Evolutionary conservation across 1,140 invertebrate genomes (phyloP).

Genomic region (Drosophila jambulina): DNA sequence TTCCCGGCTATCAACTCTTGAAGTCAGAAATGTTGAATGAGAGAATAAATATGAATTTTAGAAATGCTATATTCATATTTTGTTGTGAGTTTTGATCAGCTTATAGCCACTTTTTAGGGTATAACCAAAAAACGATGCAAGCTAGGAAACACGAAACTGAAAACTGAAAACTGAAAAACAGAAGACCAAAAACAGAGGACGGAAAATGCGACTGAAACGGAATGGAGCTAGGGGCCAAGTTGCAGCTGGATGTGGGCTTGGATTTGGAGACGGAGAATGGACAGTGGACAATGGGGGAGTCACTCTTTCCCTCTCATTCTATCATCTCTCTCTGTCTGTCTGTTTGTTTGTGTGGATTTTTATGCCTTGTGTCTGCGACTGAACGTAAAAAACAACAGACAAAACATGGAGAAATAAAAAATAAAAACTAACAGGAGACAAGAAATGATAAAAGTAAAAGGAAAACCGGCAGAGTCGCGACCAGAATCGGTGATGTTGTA

Average conservation of each 20-base stretch:
- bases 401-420: slow-evolving; percentile 5
- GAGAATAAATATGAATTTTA: neutral
- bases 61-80: neutral
- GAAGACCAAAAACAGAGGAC: slow-evolving; percentile 8
- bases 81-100: neutral
- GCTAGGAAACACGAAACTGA: neutral
- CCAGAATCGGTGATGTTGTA: slow-evolving; percentile 76
- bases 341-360: slow-evolving; percentile 11
- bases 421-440: neutral
- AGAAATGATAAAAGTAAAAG: slow-evolving; percentile 6
- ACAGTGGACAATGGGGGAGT: slow-evolving; percentile 22
- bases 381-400: slow-evolving; percentile 9
- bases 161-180: neutral
- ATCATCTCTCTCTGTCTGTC: neutral
- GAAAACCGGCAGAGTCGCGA: slow-evolving; percentile 44
- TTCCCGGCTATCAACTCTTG: neutral
- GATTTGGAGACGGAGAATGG: slow-evolving; percentile 24
- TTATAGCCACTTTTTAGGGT: slow-evolving; percentile 10
- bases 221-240: slow-evolving; percentile 17
- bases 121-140: slow-evolving; percentile 3
- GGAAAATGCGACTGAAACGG: slow-evolving; percentile 11
- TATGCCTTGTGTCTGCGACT: slow-evolving; percentile 43
- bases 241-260: slow-evolving; percentile 36
- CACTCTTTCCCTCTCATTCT: slow-evolving; percentile 1
- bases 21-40: neutral